Base-by-base conservation (phyloP, 2,888 invertebrate genomes). In the Ceramica pisi region DNA sequence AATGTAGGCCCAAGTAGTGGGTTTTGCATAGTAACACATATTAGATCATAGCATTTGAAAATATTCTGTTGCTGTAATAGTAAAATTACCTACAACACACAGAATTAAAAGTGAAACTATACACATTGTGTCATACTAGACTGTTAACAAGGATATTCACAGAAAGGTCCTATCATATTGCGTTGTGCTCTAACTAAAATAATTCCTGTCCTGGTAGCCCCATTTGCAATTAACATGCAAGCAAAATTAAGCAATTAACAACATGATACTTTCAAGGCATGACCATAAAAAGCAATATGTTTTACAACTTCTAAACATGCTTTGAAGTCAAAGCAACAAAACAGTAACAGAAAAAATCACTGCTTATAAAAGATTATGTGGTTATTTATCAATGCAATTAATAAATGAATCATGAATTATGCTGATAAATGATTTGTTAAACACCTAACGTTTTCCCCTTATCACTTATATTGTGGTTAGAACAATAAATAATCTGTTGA, bases 181-280 rank as follows among this genome's bases (percentile, higher is more conserved):
- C 51, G 16, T 16, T 55, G 19, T 1, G 0, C 19, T 57, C 5
- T n/a, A n/a, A 46, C 35, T 48, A 23, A 59, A 59, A 66, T 57
- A 57, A 31, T 67, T 38, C 3, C 19, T n/a, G 26, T 46, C 23
- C 44, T 50, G 9, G 23, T 65, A 46, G 23, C 21, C 14, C 14
- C 21, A 46, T 72, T 74, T 59, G 9, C n/a, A 63, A 64, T 71
- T 26, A 71, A 51, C 71, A 71, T 75, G 71, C 60, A 65, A 51
- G 50, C 60, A 26, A 59, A 59, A 63, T 64, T 21, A 64, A 71
- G 63, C 23, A 71, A 71, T 75, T 69, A n/a, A 23, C 2, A 59
- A 75, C n/a, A 48, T 41, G 31, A 76, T 70, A 63, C 14, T 48
- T 70, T 53, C 31, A 35, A 64, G 48, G 48, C 53, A 59, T 63